Base-by-base conservation (phyloP, 2,888 invertebrate species). In the Phania funesta region DNA sequence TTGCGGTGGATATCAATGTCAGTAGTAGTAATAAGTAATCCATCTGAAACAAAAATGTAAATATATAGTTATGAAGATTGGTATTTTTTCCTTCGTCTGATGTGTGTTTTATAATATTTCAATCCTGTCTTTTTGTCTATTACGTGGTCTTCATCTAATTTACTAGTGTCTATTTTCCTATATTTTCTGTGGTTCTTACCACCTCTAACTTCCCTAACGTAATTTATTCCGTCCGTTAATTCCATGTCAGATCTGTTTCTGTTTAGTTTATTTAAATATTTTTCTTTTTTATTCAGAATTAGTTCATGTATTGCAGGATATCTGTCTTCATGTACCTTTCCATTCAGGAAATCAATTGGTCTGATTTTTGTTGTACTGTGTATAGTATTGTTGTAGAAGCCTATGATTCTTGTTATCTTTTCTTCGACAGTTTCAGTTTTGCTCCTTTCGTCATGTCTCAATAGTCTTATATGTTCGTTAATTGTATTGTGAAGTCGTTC, bases 141-240 rank as follows among this genome's bases (percentile, higher is more conserved):
- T 38, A 38, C 38, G 3, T 38, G 38, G 13, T 38, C 38, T 38
- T 38, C 38, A 13, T 38, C 38, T 38, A 13, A 11, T 11, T 38
- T 38, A 13, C 11, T 38, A 38, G 38, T 38, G 38, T 38, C 38
- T 16, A 79, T 62, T 77, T 80, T 83, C 16, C 83, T 79, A 52
- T 78, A 83, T 71, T 83, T 85, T 5, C 78, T 54, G 44, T 83
- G 83, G 41, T 84, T 84, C 26, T 84, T 84, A n/a, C 82, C 82
- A 38, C 38, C 13, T 38, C 32, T 68, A 16, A 74, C 60, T 65
- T 80, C 54, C 24, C 50, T 80, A 18, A 75, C 56, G 48, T 52
- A 48, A 26, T 62, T 68, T 18, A 46, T 20, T 35, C 80, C 65
- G 35, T 60, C 32, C 29, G 67, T 50, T 29, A 74, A 35, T 35